Percentiles rank a stretch among this genome's conserved stretches.
Conservation (phyloP, 2,113 vertebrate species). For the Corythornis madagascariensis region DNA sequence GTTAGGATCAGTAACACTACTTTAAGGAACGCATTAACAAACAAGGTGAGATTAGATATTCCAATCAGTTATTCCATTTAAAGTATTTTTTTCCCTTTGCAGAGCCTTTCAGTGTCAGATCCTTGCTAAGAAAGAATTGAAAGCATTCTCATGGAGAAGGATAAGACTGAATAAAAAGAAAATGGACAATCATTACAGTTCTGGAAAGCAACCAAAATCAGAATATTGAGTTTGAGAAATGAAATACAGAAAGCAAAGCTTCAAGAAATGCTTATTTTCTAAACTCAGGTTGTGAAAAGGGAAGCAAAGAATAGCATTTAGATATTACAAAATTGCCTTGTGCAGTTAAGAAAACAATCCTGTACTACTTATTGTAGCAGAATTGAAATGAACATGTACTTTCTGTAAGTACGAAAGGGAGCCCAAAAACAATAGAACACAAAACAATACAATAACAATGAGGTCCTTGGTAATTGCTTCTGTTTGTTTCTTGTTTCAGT, state of each 20-base stretch:
- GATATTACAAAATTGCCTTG: not conserved
- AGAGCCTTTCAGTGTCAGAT: not conserved
- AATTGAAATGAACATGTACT: not conserved
- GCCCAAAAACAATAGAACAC: not conserved
- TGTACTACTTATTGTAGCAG: not conserved
- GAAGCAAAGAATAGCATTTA: not conserved
- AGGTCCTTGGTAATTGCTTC: not conserved
- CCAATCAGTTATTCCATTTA: not conserved
- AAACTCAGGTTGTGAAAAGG: not conserved
- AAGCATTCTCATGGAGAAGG: not conserved
- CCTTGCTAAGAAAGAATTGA: not conserved
- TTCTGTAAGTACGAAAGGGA: not conserved
- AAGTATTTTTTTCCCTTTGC: not conserved
- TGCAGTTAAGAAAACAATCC: not conserved
- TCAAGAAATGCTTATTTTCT: slow-evolving; percentile 20
- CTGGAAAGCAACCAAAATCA: not conserved
- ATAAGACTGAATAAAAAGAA: not conserved
- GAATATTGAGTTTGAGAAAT: not conserved
- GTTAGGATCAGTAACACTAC: not conserved
- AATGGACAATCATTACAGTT: not conserved
- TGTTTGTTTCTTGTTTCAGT: not conserved
- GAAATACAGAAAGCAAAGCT: not conserved
- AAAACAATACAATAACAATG: not conserved
- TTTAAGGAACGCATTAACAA: not conserved
- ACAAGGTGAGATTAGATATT: not conserved